Evolutionary conservation across 2,888 invertebrate species (phyloP).

Genomic region (Chymomyza caudatula): DNA sequence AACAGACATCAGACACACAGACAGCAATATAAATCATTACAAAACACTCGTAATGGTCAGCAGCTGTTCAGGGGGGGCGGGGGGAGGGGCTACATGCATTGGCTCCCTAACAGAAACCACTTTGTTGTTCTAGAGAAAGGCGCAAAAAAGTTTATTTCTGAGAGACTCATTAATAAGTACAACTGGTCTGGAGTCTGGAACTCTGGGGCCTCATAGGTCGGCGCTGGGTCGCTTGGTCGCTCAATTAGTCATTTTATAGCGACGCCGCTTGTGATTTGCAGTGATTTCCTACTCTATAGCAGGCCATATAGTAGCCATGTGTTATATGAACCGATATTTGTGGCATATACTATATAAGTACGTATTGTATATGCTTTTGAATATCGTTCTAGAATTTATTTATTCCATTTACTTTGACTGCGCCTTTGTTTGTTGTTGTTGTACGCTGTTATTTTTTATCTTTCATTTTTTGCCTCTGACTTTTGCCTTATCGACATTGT

Average conservation of each 20-base stretch:
- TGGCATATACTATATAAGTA: slow-evolving; percentile 8
- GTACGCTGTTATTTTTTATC: slow-evolving; percentile 27
- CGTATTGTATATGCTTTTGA: slow-evolving; percentile 21
- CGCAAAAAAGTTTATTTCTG: too few relatives aligned
- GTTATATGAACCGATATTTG: slow-evolving; percentile 17
- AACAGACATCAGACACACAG: neutral
- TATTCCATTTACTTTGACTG: slow-evolving; percentile 20
- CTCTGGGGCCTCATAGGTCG: neutral
- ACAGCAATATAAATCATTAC: neutral
- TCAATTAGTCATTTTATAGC: slow-evolving; percentile 49
- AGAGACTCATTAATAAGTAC: neutral
- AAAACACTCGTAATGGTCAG: neutral
- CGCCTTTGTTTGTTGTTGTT: slow-evolving; percentile 46
- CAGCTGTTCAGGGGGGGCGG: too few relatives aligned
- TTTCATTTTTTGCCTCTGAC: slow-evolving; percentile 11
- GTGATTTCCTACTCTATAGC: neutral
- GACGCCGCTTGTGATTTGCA: slow-evolving; percentile 5
- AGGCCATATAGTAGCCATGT: slow-evolving; percentile 12
- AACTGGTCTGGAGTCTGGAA: neutral
- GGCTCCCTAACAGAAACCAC: neutral
- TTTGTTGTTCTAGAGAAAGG: neutral
- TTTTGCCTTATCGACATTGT: slow-evolving; percentile 31
- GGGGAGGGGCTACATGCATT: too few relatives aligned
- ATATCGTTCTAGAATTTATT: slow-evolving; percentile 16
- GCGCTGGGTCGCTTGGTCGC: neutral